These are phyloP conservation scores for Percopsis omiscomaycus DNA, from an alignment of 2,797 vertebrate genomes.

Conservation along the genomic window DNA sequence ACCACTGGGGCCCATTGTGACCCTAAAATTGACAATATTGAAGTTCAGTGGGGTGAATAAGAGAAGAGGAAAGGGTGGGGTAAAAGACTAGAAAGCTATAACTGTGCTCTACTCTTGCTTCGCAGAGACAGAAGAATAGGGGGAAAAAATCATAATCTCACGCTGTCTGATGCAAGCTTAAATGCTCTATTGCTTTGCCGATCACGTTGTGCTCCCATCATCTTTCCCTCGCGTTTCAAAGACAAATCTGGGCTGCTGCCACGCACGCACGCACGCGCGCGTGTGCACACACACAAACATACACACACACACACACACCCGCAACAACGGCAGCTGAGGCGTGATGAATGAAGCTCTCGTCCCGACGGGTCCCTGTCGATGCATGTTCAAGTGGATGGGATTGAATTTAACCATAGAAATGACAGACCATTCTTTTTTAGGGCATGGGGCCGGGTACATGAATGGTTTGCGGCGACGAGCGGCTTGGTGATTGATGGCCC, in stretches of 20 bases:
- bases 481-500: slow-evolving; percentile 76
- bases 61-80: slow-evolving; percentile 31
- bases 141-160: slow-evolving; percentile 77
- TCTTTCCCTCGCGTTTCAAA: slow-evolving; percentile 76
- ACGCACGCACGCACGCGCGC: slow-evolving; percentile 61
- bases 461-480: slow-evolving; percentile 72
- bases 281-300: slow-evolving; percentile 3
- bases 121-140: slow-evolving; percentile 61
- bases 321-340: slow-evolving; percentile 67
- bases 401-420: slow-evolving; percentile 85
- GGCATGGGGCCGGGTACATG: slow-evolving; percentile 72
- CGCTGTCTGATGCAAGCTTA: slow-evolving; percentile 81
- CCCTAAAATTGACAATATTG: slow-evolving; percentile 75
- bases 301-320: slow-evolving; percentile 27
- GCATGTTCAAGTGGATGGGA: slow-evolving; percentile 83
- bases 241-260: slow-evolving; percentile 78
- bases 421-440: slow-evolving; percentile 80
- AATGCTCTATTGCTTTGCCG: slow-evolving; percentile 83
- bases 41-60: slow-evolving; percentile 67
- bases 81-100: slow-evolving; percentile 63
- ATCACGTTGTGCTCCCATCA: slow-evolving; percentile 81
- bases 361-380: slow-evolving; percentile 78
- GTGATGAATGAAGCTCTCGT: slow-evolving; percentile 79
- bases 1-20: slow-evolving; percentile 68
- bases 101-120: slow-evolving; percentile 66